Base-by-base conservation (phyloP, 2,888 invertebrate species). In the Ernsta delagoae region DNA sequence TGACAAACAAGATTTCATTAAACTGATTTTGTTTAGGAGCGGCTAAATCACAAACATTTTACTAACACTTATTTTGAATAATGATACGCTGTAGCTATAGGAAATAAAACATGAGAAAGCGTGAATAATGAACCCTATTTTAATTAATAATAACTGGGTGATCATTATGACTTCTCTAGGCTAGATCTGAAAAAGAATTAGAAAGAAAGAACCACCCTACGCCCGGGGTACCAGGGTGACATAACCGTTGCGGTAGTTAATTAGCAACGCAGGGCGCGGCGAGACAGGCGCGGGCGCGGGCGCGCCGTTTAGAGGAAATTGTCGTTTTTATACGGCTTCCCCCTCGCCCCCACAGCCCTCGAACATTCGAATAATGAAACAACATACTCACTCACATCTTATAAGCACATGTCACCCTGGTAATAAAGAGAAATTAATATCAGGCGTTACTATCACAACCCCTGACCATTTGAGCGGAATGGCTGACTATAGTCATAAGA, bases 321-420 rank as follows among this genome's bases (percentile, higher is more conserved):
- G 92, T 92, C 90, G 91, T 92, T 92, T 92, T 92, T 92, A 92
- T 92, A 93, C 85, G 92, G 90, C 86, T 89, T 89, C 88, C 85
- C 84, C 88, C 86, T 77, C 74, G 74, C 79, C 79, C 79, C 80
- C 81, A 75, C 75, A 74, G 77, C 82, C 79, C 78, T 78, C 79
- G 78, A 79, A 83, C 85, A 85, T 85, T 83, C 88, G 85, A 88
- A 90, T 89, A 89, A 90, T 88, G 89, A 87, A 88, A 89, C 86
- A 86, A 85, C 87, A 89, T 86, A 89, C 88, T 89, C 86, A 88
- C 68, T 89, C 88, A 84, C 88, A 85, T 88, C 88, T 89, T 89
- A 85, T 85, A 87, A 86, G 83, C 88, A 88, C 88, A 91, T 90
- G 90, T 87, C 82, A 82, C 85, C 83, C 83, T 82, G 75, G 84